Evolutionary conservation across 1,140 invertebrate species (phyloP).

Genomic region (Bombus cullumanus): DNA sequence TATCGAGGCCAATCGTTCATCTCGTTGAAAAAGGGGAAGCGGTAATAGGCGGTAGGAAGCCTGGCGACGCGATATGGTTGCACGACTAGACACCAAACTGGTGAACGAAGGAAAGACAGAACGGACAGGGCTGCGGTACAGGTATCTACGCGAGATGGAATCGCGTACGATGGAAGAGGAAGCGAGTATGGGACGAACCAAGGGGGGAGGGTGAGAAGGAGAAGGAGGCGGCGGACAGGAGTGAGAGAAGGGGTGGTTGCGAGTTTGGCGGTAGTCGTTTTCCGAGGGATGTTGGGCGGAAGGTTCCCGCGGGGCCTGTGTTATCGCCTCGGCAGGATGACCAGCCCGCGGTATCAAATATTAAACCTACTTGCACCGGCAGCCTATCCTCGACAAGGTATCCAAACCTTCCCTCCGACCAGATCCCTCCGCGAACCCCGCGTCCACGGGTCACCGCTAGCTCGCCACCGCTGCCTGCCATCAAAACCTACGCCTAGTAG

Average conservation of each 20-base stretch:
- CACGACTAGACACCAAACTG: conserved; percentile 5
- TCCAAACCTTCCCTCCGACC: conserved; percentile 67
- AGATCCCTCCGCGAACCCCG: conserved; percentile 45
- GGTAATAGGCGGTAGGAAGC: background rate
- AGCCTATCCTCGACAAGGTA: conserved; percentile 71
- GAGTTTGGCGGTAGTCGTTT: conserved; percentile 73
- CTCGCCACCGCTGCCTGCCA: conserved; percentile 62
- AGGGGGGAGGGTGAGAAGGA: background rate
- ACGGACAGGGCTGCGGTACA: conserved; percentile 23
- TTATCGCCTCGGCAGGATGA: conserved; percentile 83
- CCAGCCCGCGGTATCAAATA: conserved; percentile 82
- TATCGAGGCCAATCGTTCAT: conserved; percentile 8
- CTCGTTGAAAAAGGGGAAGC: background rate
- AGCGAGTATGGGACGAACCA: background rate
- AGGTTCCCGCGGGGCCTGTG: conserved; percentile 82
- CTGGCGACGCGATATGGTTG: conserved; percentile 18
- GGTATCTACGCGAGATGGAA: background rate
- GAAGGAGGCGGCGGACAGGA: background rate
- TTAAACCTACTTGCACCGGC: conserved; percentile 82
- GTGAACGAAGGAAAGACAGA: conserved; percentile 15
- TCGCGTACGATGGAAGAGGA: background rate
- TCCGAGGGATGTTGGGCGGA: conserved; percentile 78
- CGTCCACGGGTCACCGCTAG: conserved; percentile 41
- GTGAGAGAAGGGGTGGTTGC: conserved; percentile 30
- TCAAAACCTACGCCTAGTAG: conserved; percentile 68